Evolutionary conservation across 1,140 invertebrate species (phyloP).

Genomic region (Musca vetustissima): DNA sequence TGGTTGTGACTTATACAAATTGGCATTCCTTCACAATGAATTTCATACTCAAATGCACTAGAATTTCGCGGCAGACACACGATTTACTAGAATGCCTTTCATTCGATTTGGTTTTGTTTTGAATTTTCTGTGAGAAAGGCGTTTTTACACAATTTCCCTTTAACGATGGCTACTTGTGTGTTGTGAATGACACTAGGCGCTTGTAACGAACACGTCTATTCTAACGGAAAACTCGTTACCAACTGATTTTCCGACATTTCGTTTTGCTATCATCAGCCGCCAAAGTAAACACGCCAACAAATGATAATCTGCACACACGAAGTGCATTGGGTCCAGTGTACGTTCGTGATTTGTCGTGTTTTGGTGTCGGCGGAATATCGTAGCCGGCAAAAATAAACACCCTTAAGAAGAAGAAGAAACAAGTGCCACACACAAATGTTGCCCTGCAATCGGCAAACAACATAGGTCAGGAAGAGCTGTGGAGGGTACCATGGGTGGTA

Average conservation of each 20-base stretch:
- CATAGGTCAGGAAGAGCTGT: no score
- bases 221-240: conserved; percentile 48
- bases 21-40: no score
- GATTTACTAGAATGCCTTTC: no score
- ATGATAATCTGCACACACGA: conserved; percentile 17
- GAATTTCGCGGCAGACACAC: no score
- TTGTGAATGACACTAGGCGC: neutral
- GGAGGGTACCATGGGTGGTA: conserved; percentile 11
- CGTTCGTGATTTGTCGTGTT: neutral
- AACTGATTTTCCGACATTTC: conserved; percentile 37
- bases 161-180: neutral
- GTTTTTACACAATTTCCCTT: neutral
- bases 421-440: neutral
- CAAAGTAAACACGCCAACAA: conserved; percentile 5
- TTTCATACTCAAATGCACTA: no score
- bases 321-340: neutral
- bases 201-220: conserved; percentile 39
- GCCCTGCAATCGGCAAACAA: neutral
- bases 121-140: neutral
- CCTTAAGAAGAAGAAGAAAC: neutral
- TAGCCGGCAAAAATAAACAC: conserved; percentile 20
- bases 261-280: conserved; percentile 7
- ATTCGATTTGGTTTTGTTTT: no score
- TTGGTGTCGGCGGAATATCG: neutral
- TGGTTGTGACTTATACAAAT: no score